phyloP scores from a whole-genome alignment of 2,113 vertebrate genomes.

The Dromaius novaehollandiae region DNA sequence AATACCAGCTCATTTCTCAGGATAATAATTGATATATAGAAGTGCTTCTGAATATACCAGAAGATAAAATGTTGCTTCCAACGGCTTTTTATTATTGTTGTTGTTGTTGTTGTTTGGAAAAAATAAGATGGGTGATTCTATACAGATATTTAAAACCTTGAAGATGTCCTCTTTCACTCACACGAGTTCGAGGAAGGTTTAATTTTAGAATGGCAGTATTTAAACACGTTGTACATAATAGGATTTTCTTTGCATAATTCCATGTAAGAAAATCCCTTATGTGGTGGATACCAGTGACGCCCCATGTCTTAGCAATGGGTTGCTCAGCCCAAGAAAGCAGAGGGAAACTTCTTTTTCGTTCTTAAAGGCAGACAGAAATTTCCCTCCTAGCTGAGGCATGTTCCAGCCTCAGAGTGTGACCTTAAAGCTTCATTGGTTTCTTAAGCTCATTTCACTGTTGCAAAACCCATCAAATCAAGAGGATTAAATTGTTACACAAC shows the following conservation, averaged over 20 bases:
- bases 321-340: background rate
- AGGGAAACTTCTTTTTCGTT: background rate
- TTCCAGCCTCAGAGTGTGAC: background rate
- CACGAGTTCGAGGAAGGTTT: background rate
- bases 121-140: background rate
- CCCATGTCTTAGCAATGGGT: background rate
- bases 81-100: background rate
- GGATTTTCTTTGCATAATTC: background rate
- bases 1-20: background rate
- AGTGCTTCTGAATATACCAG: background rate
- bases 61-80: background rate
- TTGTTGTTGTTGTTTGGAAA: background rate
- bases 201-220: background rate
- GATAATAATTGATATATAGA: background rate
- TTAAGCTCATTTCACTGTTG: background rate
- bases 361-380: background rate
- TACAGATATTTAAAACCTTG: background rate
- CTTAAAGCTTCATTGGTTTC: background rate
- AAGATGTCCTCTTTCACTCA: background rate
- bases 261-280: background rate
- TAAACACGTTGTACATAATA: background rate
- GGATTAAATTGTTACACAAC: slow-evolving; percentile 18
- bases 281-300: background rate
- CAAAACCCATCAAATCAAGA: background rate
- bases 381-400: background rate